Evolutionary conservation across 1,140 invertebrate species (phyloP).

Genomic region (Xylocopa sonorina): DNA sequence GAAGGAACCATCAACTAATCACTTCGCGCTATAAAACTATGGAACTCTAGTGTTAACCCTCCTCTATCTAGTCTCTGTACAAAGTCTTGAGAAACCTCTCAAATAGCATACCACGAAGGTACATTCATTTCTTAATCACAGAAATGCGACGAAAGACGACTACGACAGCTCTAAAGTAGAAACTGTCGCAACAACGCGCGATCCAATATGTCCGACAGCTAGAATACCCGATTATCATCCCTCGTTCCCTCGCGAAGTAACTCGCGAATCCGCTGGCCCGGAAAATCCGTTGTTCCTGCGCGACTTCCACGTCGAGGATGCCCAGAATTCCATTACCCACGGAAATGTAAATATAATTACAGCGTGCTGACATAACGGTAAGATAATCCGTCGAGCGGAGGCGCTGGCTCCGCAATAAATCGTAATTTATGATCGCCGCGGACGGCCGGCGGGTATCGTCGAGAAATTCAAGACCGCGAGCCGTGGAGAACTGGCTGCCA

Average conservation of each 20-base stretch:
- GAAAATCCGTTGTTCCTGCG: conserved; percentile 11
- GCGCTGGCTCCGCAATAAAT: conserved; percentile 79
- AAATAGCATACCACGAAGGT: not conserved
- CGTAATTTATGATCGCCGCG: conserved; percentile 78
- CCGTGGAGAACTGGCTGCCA: conserved; percentile 24
- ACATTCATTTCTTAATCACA: too few species aligned
- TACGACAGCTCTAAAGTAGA: too few species aligned
- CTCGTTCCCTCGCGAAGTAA: too few species aligned
- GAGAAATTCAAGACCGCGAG: conserved; percentile 73
- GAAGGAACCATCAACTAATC: not conserved
- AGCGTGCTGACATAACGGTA: conserved; percentile 79
- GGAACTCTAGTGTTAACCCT: not conserved
- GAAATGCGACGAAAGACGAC: too few species aligned
- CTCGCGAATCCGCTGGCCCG: too few species aligned
- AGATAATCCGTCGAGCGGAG: conserved; percentile 79
- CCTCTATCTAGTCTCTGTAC: too few species aligned
- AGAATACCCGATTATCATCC: too few species aligned
- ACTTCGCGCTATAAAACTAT: not conserved
- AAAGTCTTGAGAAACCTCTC: not conserved
- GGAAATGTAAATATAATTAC: conserved; percentile 80
- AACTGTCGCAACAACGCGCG: too few species aligned
- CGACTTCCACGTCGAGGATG: conserved; percentile 1
- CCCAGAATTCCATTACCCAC: conserved; percentile 68
- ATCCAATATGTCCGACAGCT: too few species aligned
- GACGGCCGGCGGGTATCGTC: conserved; percentile 71